phyloP scores from a whole-genome alignment of 2,888 invertebrate genomes.

The Dasysyrphus albostriatus region DNA sequence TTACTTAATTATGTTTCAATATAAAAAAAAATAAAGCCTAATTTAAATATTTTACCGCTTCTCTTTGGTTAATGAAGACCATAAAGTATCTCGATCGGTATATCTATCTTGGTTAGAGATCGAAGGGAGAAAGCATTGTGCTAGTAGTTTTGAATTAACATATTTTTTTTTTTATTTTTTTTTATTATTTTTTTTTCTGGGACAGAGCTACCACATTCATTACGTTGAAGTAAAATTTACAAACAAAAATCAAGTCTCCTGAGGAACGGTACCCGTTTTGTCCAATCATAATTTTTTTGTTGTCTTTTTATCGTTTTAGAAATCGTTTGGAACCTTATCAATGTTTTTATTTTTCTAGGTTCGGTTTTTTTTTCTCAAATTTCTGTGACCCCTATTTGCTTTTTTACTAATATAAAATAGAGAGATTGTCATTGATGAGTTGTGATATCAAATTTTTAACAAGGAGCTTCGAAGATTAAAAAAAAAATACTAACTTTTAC shows the following conservation, averaged over 20 bases:
- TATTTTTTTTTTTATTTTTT: constrained; percentile 6
- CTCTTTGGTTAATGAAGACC: constrained; percentile 66
- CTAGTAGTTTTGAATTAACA: constrained; percentile 48
- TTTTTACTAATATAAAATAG: neutral
- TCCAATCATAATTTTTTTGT: constrained; percentile 46
- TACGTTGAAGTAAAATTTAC: constrained; percentile 17
- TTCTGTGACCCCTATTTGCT: neutral
- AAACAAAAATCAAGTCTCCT: constrained; percentile 6
- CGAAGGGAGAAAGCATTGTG: constrained; percentile 44
- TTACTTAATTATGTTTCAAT: constrained; percentile 70
- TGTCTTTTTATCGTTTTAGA: constrained; percentile 51
- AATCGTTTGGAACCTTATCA: constrained; percentile 51
- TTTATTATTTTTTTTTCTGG: too few relatives aligned
- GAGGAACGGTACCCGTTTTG: constrained; percentile 56
- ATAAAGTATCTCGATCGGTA: constrained; percentile 67
- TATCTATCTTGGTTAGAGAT: neutral
- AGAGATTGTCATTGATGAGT: constrained; percentile 17
- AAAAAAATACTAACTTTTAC: too few relatives aligned
- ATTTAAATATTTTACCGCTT: constrained; percentile 74
- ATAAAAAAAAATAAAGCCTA: constrained; percentile 46
- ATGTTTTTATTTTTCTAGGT: constrained; percentile 23
- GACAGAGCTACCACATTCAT: constrained; percentile 48
- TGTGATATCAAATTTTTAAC: neutral
- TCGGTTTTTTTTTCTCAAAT: neutral
- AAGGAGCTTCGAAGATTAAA: neutral